These are phyloP conservation scores for Calliphora vicina DNA, from an alignment of 1,140 invertebrate species.

Conservation along the genomic window DNA sequence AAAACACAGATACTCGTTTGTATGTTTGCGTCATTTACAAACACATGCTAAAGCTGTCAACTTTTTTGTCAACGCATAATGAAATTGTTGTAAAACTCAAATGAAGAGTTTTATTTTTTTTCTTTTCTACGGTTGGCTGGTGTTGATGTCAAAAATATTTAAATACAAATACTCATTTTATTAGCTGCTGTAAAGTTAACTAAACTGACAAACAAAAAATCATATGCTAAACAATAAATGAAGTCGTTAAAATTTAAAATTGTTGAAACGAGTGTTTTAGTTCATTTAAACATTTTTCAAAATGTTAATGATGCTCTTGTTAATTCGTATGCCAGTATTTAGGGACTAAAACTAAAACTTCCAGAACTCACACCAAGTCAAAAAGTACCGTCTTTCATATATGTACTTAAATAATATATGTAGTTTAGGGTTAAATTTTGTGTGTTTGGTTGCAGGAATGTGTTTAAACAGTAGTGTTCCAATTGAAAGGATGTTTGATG, in stretches of 20 bases:
- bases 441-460: no score
- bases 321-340: background rate
- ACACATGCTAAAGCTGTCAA: constrained; percentile 11
- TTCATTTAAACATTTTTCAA: background rate
- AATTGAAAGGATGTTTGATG: constrained; percentile 30
- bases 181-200: background rate
- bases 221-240: constrained; percentile 19
- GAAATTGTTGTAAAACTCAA: constrained; percentile 15
- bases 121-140: background rate
- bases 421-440: no score
- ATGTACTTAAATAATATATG: no score
- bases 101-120: background rate
- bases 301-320: constrained; percentile 36
- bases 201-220: background rate
- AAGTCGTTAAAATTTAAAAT: constrained; percentile 36
- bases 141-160: background rate
- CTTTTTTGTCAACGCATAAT: constrained; percentile 22
- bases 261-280: background rate
- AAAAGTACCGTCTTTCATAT: no score
- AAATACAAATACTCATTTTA: background rate
- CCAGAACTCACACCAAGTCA: background rate
- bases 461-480: constrained; percentile 13
- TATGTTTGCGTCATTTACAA: background rate
- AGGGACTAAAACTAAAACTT: background rate
- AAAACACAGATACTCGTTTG: background rate